phyloP scores from a whole-genome alignment of 2,888 invertebrate species.

The Chironomus tentans region DNA sequence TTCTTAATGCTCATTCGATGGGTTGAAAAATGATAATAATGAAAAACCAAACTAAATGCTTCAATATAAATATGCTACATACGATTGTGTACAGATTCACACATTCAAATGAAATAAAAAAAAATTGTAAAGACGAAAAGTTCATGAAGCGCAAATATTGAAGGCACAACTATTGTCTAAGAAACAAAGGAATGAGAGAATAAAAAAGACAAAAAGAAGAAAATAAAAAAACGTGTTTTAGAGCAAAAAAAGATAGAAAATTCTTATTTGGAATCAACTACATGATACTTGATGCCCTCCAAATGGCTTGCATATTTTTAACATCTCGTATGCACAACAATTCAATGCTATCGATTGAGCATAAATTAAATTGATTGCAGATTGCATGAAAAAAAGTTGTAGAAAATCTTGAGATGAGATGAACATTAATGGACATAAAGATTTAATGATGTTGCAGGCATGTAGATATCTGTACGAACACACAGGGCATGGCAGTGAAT shows the following conservation, averaged over 20 bases:
- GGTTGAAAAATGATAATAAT: not conserved
- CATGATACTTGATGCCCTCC: not conserved
- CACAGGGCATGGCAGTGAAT: too few relatives aligned
- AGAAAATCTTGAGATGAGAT: too few relatives aligned
- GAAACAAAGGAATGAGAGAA: not conserved
- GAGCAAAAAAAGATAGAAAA: not conserved
- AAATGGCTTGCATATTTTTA: not conserved
- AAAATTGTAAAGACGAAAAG: not conserved
- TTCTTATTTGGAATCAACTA: not conserved
- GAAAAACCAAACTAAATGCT: not conserved
- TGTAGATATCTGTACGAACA: too few relatives aligned
- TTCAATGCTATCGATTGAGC: too few relatives aligned
- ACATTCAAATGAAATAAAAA: not conserved
- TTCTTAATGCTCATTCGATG: not conserved
- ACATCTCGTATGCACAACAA: too few relatives aligned
- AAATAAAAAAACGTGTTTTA: not conserved
- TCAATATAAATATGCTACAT: not conserved
- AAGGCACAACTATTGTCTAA: conserved; percentile 1
- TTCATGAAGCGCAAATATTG: not conserved
- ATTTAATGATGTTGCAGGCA: too few relatives aligned
- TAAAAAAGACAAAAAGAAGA: not conserved
- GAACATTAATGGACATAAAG: too few relatives aligned
- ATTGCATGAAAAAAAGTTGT: too few relatives aligned
- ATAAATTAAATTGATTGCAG: too few relatives aligned
- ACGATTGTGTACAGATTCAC: not conserved